Evolutionary conservation across 2,888 invertebrate genomes (phyloP), one percentile per base, ranked within the genome.

Genomic region (Zygogramma bicolorata): DNA sequence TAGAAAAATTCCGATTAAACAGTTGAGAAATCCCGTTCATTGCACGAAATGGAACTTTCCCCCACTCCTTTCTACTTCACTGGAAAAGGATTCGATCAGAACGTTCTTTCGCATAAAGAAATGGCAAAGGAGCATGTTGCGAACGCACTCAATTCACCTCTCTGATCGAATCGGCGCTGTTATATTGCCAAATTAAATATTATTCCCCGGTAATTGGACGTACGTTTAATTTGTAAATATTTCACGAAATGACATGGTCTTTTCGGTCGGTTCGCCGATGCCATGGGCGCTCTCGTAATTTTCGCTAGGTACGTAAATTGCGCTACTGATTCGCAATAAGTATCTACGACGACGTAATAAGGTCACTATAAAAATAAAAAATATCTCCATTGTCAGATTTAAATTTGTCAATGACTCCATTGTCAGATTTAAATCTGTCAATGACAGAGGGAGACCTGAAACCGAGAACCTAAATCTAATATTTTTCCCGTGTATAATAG

Each of bases 81-180:
- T 53, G 53, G 5, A 53, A 53, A 27, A 22, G 65, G 65, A 42
- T 63, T 49, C 61, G 65, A 58, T 29, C n/a, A 70, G 59, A 59
- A 42, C 58, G 67, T 42, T 70, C 68, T 66, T 72, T 68, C 69
- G 27, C 65, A 74, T 69, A 72, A 74, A 69, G 71, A 74, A 73
- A 71, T 62, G 68, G 68, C 74, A 71, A 58, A 70, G 31, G 29
- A 61, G 65, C 69, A 70, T 46, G 69, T 58, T 42, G 18, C 58
- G 29, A 22, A 57, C 40, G 68, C 42, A 27, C 42, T 58, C 66
- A 68, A 69, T 73, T 73, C 65, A 73, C 65, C 69, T 58, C 60
- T 31, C 46, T 46, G 63, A 61, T 46, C 42, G 29, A 42, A n/a
- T 58, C 58, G 62, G 29, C 22, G 67, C 49, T 59, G 67, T 73